These are phyloP conservation scores for Liasis olivaceus DNA, from an alignment of 2,797 vertebrate species.

Conservation along the genomic window DNA sequence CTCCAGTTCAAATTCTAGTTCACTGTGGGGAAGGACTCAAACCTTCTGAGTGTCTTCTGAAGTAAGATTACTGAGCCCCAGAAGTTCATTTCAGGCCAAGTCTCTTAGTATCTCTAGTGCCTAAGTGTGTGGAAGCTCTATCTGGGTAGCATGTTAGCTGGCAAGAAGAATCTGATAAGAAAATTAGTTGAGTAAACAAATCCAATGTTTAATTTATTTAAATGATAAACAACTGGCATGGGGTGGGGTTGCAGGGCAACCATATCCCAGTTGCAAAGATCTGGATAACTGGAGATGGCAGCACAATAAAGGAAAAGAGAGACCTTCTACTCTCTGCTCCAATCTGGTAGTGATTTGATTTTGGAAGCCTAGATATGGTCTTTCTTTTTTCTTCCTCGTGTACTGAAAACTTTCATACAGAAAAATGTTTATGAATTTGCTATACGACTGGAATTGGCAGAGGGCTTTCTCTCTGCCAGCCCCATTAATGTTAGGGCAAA, in stretches of 20 bases:
- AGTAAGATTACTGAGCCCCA: neutral
- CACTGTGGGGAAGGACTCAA: neutral
- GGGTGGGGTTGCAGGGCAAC: neutral
- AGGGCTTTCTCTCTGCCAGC: neutral
- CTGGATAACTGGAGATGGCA: neutral
- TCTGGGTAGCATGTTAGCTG: neutral
- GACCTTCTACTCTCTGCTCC: too few relatives aligned
- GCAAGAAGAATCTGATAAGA: neutral
- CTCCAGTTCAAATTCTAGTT: neutral
- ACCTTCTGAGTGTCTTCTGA: neutral
- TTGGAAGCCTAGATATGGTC: neutral
- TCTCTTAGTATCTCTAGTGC: neutral
- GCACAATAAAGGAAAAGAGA: too few relatives aligned
- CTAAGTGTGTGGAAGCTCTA: neutral
- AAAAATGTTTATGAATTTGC: neutral
- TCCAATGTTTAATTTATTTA: neutral
- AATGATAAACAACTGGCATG: neutral
- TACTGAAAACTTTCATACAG: neutral
- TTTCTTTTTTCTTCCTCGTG: neutral
- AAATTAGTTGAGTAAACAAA: neutral
- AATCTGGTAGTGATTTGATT: neutral
- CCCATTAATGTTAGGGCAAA: constrained; percentile 12
- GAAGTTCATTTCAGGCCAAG: neutral
- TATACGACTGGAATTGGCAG: neutral
- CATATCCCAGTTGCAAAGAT: neutral